phyloP scores from a whole-genome alignment of 2,113 vertebrate species.

The Danio rerio region DNA sequence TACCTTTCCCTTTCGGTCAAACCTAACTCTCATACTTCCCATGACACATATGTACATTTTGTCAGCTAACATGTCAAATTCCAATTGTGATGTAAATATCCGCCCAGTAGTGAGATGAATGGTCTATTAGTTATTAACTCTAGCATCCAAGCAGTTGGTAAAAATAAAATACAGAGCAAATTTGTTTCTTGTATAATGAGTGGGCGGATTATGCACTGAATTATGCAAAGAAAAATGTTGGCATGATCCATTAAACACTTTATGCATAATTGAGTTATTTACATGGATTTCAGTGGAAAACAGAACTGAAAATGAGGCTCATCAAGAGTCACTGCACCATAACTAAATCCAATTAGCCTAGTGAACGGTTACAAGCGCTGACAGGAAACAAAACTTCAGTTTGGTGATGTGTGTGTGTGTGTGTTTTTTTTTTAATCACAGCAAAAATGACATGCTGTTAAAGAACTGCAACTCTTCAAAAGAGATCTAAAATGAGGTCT shows the following conservation, averaged over 20 bases:
- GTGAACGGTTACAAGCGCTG: neutral
- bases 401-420: neutral
- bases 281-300: neutral
- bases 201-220: neutral
- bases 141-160: neutral
- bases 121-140: neutral
- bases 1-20: neutral
- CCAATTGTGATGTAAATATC: neutral
- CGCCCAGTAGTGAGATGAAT: neutral
- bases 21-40: neutral
- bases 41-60: too few species aligned
- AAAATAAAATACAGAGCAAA: neutral
- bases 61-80: neutral
- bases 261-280: neutral
- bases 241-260: neutral
- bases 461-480: neutral
- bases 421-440: too few species aligned
- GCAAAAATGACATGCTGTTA: neutral
- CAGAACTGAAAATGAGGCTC: neutral
- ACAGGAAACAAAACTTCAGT: neutral
- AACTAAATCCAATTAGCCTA: neutral
- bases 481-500: too few species aligned
- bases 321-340: neutral
- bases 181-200: neutral
- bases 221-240: neutral